Evolutionary conservation across 2,888 invertebrate genomes (phyloP), one percentile per base, ranked within the genome.

Genomic region (Clusia tigrina): DNA sequence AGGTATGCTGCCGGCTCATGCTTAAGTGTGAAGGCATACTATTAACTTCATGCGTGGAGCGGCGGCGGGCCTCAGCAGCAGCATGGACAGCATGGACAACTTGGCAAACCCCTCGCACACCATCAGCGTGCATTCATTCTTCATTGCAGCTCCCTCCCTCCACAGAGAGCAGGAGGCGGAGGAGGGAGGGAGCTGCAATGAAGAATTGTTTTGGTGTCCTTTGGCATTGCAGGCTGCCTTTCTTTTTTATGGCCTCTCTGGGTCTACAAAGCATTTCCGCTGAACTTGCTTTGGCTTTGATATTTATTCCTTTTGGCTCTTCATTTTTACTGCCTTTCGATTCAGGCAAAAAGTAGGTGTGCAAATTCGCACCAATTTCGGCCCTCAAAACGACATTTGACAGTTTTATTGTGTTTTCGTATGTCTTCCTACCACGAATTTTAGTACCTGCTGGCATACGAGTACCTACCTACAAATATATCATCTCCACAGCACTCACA

Each of bases 231-330:
- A 32, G 32, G 12, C 32, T 32, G 32, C 32, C 32, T 32, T 32
- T 32, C 32, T 32, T 32, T 32, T 9, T 32, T 32, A 12, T 32
- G 32, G 32, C 32, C 32, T n/a, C 32, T 32, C 6, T 9, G 12
- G 32, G 6, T 6, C 32, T 32, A 17, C 10, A 42, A n/a, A 6
- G n/a, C 15, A 6, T 42, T 42, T 42, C n/a, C 42, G 6, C n/a
- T 42, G 42, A 42, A 42, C n/a, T 42, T 42, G n/a, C n/a, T 32
- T 42, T 42, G 42, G 10, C n/a, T 42, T 42, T n/a, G n/a, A n/a
- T n/a, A n/a, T n/a, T 42, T 15, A 15, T 42, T n/a, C n/a, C 42
- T 10, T 42, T 42, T 42, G 9, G 10, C 9, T 15, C 10, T 42
- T 42, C 10, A 3, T 42, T 42, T 42, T 42, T 42, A 42, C n/a